Base-by-base conservation (phyloP, 2,888 invertebrate genomes). In the Opisthograptis luteolata region DNA sequence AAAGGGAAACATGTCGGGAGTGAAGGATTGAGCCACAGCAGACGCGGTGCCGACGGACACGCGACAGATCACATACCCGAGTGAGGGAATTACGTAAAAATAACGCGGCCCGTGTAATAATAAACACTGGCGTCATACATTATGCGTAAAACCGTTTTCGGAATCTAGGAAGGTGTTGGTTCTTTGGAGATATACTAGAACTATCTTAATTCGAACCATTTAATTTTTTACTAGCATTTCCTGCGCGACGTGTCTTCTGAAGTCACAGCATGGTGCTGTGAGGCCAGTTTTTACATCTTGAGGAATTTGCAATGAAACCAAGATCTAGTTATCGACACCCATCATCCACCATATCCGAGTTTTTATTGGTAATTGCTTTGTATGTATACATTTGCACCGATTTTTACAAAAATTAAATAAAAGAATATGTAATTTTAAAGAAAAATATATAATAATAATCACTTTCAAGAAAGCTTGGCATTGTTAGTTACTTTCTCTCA, bases 51-150 rank as follows among this genome's bases (percentile, higher is more conserved):
- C 45, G 62, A 65, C 51, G 35, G 65, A 65, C 58, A 27, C 37
- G 17, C 54, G 46, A 49, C 64, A 62, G 64, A 55, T 55, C 52
- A 43, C 56, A 49, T 57, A 55, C 60, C 58, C 25, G 24, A 42
- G 36, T n/a, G 44, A 13, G 31, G 55, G 61, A 57, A 55, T 58
- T 43, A 37, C 31, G 45, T 58, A 54, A 54, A 60, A 61, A 61
- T 61, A 61, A 56, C 59, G 37, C 42, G 8, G 20, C 46, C 34
- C 35, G 28, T n/a, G 9, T 28, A 28, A 49, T 44, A 50, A 50
- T 40, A 50, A 44, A 39, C 34, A 40, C 9, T 12, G 15, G 34
- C 37, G 17, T 34, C 34, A 14, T 41, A 30, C 15, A 28, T 35
- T 48, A 44, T 19, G 2, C 39, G 24, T 43, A 22, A 15, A 39